These are phyloP conservation scores for Cryptoprocta ferox DNA, from an alignment of 2,797 vertebrate genomes.

Conservation along the genomic window DNA sequence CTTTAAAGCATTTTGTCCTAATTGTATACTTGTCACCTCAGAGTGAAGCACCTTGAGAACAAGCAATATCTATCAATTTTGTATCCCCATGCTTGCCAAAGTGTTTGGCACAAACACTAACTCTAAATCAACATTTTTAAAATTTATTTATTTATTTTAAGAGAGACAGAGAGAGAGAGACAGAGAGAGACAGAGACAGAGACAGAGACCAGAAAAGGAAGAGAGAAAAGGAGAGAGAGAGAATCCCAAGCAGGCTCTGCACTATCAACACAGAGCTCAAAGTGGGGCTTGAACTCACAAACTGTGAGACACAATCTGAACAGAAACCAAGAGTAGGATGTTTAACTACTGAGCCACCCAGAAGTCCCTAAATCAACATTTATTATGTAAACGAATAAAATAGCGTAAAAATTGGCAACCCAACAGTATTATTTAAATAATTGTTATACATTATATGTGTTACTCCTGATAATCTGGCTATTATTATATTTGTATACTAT, in stretches of 20 bases:
- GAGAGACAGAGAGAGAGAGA: too few relatives aligned
- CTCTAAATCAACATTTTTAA: neutral
- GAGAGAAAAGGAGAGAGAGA: too few relatives aligned
- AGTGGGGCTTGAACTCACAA: too few relatives aligned
- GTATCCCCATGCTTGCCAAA: neutral
- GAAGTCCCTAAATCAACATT: neutral
- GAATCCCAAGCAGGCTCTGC: too few relatives aligned
- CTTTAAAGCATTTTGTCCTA: neutral
- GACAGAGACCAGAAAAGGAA: too few relatives aligned
- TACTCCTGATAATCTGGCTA: neutral
- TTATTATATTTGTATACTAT: neutral
- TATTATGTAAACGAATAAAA: neutral
- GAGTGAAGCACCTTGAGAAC: neutral
- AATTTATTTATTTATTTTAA: too few relatives aligned
- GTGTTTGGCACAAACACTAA: neutral
- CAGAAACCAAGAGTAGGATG: too few relatives aligned
- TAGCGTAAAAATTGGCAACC: neutral
- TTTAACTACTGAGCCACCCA: too few relatives aligned
- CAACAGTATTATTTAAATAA: neutral
- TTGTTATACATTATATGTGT: neutral
- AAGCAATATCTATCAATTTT: neutral
- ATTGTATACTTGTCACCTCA: neutral
- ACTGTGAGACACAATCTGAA: too few relatives aligned
- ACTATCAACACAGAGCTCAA: too few relatives aligned
- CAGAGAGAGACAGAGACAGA: too few relatives aligned